Percentiles rank a stretch among this genome's conserved stretches.
Conservation (phyloP, 2,888 invertebrate genomes). For the Dromius quadrimaculatus region DNA sequence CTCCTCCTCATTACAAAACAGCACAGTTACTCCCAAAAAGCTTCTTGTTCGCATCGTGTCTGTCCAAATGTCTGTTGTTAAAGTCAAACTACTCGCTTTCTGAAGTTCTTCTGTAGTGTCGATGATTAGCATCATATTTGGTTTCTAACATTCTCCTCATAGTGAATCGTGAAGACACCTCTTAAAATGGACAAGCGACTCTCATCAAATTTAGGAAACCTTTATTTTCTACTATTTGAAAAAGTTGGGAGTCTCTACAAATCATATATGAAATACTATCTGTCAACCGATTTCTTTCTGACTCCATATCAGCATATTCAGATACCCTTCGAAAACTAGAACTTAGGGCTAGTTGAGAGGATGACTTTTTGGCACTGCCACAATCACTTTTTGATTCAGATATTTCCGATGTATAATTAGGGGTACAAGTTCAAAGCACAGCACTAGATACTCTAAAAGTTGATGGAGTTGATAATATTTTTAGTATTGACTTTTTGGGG, state of each 20-base stretch:
- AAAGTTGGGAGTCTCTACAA: conserved; percentile 53
- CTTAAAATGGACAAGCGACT: conserved; percentile 15
- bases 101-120: conserved; percentile 46
- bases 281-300: conserved; percentile 20
- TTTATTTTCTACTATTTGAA: conserved; percentile 54
- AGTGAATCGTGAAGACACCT: conserved; percentile 36
- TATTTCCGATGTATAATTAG: no score
- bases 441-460: no score
- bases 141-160: background rate
- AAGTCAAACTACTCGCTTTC: conserved; percentile 40
- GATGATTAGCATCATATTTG: conserved; percentile 42
- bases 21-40: conserved; percentile 53
- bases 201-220: conserved; percentile 37
- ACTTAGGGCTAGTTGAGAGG: conserved; percentile 33
- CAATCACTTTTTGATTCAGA: conserved; percentile 37
- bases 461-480: no score
- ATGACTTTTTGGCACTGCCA: conserved; percentile 37
- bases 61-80: conserved; percentile 54
- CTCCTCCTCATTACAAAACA: conserved; percentile 26
- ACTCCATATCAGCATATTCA: conserved; percentile 29
- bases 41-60: conserved; percentile 52
- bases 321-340: conserved; percentile 35
- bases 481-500: no score
- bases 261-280: conserved; percentile 26
- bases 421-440: no score